Base-by-base conservation (phyloP, 2,888 invertebrate genomes). In the Agriotes lineatus region DNA sequence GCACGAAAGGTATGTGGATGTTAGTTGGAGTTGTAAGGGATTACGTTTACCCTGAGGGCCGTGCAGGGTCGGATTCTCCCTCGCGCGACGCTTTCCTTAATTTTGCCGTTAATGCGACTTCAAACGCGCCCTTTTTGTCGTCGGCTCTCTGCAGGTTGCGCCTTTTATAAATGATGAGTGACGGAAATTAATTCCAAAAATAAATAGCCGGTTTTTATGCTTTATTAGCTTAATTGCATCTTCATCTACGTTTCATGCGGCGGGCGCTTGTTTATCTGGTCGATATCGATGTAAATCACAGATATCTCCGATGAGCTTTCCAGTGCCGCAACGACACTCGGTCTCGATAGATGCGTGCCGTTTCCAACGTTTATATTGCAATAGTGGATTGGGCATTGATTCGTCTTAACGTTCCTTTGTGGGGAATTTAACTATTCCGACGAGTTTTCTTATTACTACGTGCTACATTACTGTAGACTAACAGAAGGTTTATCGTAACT, bases 1-100 rank as follows among this genome's bases (percentile, higher is more conserved):
- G 70, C 60, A 50, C 48, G 70, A 59, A 64, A 67, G 70, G 67
- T 70, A 70, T 70, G 70, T 67, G 70, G 63, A 70, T 67, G 70
- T 67, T 70, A 66, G 69, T 59, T 63, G 59, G 63, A 62, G 62
- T 69, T 70, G 63, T 67, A 59, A 70, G 70, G 70, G 67, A 67
- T 70, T 63, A 67, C 67, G 33, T 63, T 69, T 70, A 48, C 70
- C 70, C 67, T 30, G 16, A 52, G 69, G 66, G 50, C 25, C 45
- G 50, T 59, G 37, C 66, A 44, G 62, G 60, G 48, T 60, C 44
- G 52, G 42, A 25, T 56, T 50, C 54, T 54, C 30, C 33, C 44
- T 52, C 44, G 42, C 44, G 42, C 20, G 44, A 33, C 25, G 30
- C 54, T 59, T 60, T 66, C 66, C 66, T 59, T 60, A 59, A 66